Base-by-base conservation (phyloP, 2,113 vertebrate genomes). In the Romanogobio albipinnatus region DNA sequence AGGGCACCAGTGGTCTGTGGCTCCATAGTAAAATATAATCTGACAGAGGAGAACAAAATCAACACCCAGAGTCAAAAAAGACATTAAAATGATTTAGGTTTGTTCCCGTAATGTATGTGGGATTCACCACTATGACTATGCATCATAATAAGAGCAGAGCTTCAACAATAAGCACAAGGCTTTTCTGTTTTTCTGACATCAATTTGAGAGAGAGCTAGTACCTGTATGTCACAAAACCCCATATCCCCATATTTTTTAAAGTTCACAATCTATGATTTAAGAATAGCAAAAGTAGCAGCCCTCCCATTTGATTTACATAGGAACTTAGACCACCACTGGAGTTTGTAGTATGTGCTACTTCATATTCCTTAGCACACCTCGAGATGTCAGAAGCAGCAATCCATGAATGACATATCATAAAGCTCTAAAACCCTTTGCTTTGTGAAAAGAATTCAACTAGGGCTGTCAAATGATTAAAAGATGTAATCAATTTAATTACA, bases 1-100 rank as follows among this genome's bases (percentile, higher is more conserved):
- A 0, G 98, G 98, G 82, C 98, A 99, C 97, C 97, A 99, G 73
- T 76, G 77, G 90, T 99, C 98, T 53, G 79, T 83, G 1, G 92
- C 90, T 33, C 98, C 97, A 14, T 99, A 99, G 87, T 99, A 99
- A 92, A 99, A 99, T 59, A 96, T 95, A 13, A 99, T 95, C 98
- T 99, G 85, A 59, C 94, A 94, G 84, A 53, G 43, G 92, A 88
- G 9, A 88, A 45, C 22, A 74, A n/a, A 47, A 79, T 84, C 59
- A 71, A 45, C 17, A 82, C n/a, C 45, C 59, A 47, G 22, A 39
- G 77, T 14, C 9, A 26, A 24, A 19, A 11, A 62, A 3, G n/a
- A 22, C 80, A 82, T 22, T 33, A 24, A 51, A 29, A 53, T 56
- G 19, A 71, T 82, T 71, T 56, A 39, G 10, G 8, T 68, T 49